phyloP scores from a whole-genome alignment of 2,113 vertebrate genomes.

The Turdus rufiventris region DNA sequence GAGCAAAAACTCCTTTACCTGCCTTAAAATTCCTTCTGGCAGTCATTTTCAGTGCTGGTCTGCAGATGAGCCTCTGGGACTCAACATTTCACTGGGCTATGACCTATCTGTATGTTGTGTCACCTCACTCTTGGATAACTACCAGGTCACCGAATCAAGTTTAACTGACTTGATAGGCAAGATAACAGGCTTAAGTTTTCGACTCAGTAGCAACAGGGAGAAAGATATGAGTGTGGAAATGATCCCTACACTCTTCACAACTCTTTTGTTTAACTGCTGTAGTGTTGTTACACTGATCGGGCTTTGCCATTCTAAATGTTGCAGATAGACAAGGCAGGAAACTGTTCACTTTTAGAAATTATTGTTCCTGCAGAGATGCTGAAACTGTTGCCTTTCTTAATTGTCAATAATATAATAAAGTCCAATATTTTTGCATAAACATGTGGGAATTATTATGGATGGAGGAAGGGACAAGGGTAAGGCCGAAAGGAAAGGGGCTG shows the following conservation, averaged over 20 bases:
- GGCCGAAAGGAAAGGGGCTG: neutral
- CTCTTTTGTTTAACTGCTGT: neutral
- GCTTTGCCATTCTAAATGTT: neutral
- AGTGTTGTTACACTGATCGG: neutral
- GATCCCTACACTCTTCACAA: neutral
- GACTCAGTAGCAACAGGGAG: neutral
- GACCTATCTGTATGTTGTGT: neutral
- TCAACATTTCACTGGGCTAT: neutral
- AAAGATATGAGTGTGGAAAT: neutral
- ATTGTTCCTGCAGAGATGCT: neutral
- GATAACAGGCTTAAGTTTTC: neutral
- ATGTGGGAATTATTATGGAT: conserved; percentile 70
- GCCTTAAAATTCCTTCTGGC: neutral
- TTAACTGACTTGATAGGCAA: neutral
- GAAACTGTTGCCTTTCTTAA: conserved; percentile 18
- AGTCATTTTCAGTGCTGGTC: neutral
- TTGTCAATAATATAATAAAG: neutral
- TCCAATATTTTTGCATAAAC: conserved; percentile 65
- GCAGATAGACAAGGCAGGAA: neutral
- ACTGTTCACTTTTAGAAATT: neutral
- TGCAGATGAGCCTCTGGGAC: neutral
- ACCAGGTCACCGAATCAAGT: neutral
- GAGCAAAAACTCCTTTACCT: neutral
- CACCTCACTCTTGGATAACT: neutral
- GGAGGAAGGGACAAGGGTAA: conserved; percentile 33